Conservation (phyloP, 2,797 vertebrate species). For the Leptatherina wallacei region DNA sequence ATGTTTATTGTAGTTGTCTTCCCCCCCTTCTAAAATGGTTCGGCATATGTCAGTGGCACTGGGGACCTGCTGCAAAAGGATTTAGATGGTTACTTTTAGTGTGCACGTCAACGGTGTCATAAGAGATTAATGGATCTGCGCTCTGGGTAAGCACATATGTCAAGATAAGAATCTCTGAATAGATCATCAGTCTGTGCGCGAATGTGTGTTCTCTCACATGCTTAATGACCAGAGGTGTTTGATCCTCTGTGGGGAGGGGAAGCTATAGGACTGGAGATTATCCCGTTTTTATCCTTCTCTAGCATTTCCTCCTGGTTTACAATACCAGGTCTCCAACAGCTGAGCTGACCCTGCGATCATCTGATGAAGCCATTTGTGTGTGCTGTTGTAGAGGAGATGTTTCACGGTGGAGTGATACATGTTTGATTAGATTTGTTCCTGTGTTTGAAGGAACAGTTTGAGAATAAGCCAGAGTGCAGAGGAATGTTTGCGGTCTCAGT, state of each 20-base stretch:
- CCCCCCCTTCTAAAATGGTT: slow-evolving; percentile 6
- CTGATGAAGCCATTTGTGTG: slow-evolving; percentile 56
- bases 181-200: slow-evolving; percentile 59
- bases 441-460: background rate
- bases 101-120: slow-evolving; percentile 35
- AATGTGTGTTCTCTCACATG: slow-evolving; percentile 61
- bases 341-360: slow-evolving; percentile 57
- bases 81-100: slow-evolving; percentile 33
- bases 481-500: slow-evolving; percentile 49
- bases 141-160: slow-evolving; percentile 38
- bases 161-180: slow-evolving; percentile 55
- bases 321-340: slow-evolving; percentile 53
- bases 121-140: slow-evolving; percentile 50
- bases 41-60: slow-evolving; percentile 20
- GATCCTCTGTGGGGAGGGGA: slow-evolving; percentile 69
- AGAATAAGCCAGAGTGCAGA: slow-evolving; percentile 18
- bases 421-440: slow-evolving; percentile 45
- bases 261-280: slow-evolving; percentile 57
- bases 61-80: slow-evolving; percentile 14
- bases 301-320: slow-evolving; percentile 61
- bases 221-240: slow-evolving; percentile 80
- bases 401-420: slow-evolving; percentile 24
- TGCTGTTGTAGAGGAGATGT: slow-evolving; percentile 6
- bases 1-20: slow-evolving; percentile 60
- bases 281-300: slow-evolving; percentile 60